These are phyloP conservation scores for Phataginus tricuspis DNA, from an alignment of 2,797 vertebrate species.

Conservation along the genomic window DNA sequence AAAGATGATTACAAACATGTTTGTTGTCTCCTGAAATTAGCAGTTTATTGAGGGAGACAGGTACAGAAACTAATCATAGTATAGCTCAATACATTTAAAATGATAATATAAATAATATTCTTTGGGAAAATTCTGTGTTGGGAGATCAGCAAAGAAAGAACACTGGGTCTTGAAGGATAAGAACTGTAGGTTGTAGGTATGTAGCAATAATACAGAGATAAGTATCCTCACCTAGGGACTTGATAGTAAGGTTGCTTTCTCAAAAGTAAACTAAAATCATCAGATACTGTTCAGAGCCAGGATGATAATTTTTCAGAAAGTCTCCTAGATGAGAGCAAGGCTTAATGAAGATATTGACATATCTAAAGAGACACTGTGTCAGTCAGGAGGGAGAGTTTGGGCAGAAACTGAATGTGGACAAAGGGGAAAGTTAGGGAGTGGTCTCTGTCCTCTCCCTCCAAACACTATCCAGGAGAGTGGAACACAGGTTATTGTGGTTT, in stretches of 20 bases:
- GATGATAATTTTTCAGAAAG: slow-evolving; percentile 2
- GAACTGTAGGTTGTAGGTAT: neutral
- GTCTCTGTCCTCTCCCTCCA: neutral
- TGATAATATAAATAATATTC: neutral
- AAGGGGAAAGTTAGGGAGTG: neutral
- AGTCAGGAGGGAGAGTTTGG: neutral
- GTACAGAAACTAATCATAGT: neutral
- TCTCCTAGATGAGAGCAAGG: neutral
- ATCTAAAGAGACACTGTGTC: neutral
- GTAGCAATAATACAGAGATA: neutral
- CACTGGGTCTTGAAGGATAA: neutral
- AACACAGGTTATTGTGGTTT: neutral
- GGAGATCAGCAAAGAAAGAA: neutral
- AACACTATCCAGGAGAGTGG: neutral
- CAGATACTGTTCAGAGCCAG: neutral
- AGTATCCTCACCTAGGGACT: neutral
- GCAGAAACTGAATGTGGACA: neutral
- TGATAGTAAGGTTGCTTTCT: neutral
- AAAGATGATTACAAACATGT: neutral
- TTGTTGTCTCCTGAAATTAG: neutral
- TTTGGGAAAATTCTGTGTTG: neutral
- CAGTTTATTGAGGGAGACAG: neutral
- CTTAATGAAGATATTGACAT: neutral
- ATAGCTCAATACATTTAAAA: neutral
- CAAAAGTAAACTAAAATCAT: neutral